Conservation (phyloP, 2,113 vertebrate species). For the Perca fluviatilis region DNA sequence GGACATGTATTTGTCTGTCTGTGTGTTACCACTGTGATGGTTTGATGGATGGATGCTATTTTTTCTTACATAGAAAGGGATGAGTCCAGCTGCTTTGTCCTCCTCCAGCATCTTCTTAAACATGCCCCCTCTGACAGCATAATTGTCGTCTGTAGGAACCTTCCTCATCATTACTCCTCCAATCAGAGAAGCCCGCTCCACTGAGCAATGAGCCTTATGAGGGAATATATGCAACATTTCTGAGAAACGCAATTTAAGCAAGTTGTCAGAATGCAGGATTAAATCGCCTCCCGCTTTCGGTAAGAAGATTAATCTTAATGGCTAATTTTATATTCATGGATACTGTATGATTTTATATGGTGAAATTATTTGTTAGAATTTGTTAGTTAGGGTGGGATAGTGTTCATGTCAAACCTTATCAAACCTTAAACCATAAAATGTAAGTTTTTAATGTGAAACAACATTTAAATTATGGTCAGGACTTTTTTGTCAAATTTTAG, state of each 20-base stretch:
- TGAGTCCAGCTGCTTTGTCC: constrained; percentile 92
- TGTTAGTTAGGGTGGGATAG: not conserved
- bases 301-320: not conserved
- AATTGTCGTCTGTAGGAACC: constrained; percentile 87
- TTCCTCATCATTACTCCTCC: constrained; percentile 89
- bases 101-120: constrained; percentile 87
- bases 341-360: not conserved
- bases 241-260: not conserved
- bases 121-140: constrained; percentile 83
- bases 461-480: too few species aligned
- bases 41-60: not conserved
- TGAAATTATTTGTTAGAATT: not conserved
- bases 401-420: not conserved
- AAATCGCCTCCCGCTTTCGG: not conserved
- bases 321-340: not conserved
- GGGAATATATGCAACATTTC: not conserved
- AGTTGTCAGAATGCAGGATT: not conserved
- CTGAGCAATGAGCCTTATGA: constrained; percentile 94
- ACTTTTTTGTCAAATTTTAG: not conserved
- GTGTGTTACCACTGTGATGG: not conserved
- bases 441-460: not conserved
- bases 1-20: not conserved
- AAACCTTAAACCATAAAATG: not conserved
- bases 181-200: constrained; percentile 93
- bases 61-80: constrained; percentile 94